Conservation (phyloP, 2,113 vertebrate genomes). For the Psephotus haematonotus region DNA sequence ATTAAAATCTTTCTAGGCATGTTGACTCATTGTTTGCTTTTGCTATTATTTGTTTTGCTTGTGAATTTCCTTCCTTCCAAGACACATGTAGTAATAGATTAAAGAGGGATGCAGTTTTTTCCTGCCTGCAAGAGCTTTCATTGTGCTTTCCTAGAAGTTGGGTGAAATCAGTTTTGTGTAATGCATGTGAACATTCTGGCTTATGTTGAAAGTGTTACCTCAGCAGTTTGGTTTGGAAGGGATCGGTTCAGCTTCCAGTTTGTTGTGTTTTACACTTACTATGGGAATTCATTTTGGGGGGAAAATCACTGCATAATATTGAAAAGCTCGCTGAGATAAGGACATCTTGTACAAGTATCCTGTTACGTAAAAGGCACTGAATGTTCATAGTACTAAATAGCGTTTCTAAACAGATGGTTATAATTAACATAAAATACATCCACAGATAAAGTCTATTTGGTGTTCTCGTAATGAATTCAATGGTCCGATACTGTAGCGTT, state of each 20-base stretch:
- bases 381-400: conserved; percentile 39
- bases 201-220: neutral
- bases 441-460: conserved; percentile 27
- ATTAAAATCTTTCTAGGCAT: neutral
- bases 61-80: neutral
- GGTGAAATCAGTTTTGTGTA: neutral
- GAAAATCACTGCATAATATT: neutral
- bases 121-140: neutral
- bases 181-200: neutral
- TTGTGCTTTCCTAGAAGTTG: neutral
- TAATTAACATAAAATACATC: conserved; percentile 61
- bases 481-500: conserved; percentile 12
- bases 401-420: conserved; percentile 58
- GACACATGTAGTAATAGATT: neutral
- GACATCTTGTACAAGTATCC: conserved; percentile 47
- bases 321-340: conserved; percentile 26
- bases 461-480: conserved; percentile 55
- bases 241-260: neutral
- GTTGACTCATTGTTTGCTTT: neutral
- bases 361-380: conserved; percentile 39
- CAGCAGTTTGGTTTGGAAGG: neutral
- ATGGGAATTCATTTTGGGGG: neutral
- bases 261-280: neutral
- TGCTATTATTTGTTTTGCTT: neutral
- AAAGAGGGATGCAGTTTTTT: neutral